Percentiles rank a stretch among this genome's conserved stretches.
Evolutionary conservation across 2,888 invertebrate genomes (phyloP).

Genomic region (Marronus borbonicus): DNA sequence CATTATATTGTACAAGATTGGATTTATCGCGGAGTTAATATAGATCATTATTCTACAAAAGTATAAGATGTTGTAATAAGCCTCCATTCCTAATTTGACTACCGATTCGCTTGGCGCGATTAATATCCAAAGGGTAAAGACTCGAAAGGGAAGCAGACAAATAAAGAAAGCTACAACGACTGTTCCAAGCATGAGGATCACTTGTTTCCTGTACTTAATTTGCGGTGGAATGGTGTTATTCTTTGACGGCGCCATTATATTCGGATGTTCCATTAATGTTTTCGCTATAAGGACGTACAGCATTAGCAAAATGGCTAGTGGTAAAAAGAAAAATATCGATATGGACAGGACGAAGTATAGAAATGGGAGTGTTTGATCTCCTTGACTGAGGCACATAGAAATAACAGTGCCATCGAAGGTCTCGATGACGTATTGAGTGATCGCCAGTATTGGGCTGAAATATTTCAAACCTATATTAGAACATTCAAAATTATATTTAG

Average conservation of each 20-base stretch:
- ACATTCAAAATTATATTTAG: background rate
- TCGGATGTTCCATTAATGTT: constrained; percentile 86
- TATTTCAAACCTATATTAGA: constrained; percentile 59
- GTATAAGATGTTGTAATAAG: constrained; percentile 87
- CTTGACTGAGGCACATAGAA: constrained; percentile 87
- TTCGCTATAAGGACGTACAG: constrained; percentile 90
- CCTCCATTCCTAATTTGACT: constrained; percentile 81
- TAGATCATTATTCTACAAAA: constrained; percentile 91
- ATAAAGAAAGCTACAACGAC: constrained; percentile 93
- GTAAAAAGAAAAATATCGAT: constrained; percentile 88
- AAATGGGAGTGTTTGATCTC: constrained; percentile 84
- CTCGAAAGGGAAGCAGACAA: constrained; percentile 90
- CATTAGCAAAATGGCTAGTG: constrained; percentile 84
- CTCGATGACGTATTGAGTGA: constrained; percentile 83
- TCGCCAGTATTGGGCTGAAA: constrained; percentile 87
- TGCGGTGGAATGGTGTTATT: constrained; percentile 69
- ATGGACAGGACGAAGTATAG: constrained; percentile 87
- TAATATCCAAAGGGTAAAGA: constrained; percentile 90
- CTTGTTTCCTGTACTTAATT: constrained; percentile 83
- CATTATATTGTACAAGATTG: constrained; percentile 92
- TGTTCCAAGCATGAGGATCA: constrained; percentile 90
- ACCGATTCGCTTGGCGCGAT: constrained; percentile 79
- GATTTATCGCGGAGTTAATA: constrained; percentile 92
- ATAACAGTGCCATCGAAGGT: constrained; percentile 82
- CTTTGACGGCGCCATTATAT: constrained; percentile 77